Percentiles rank a stretch among this genome's conserved stretches.
These are phyloP conservation scores for Laothoe populi DNA, from an alignment of 2,888 invertebrate species.

Conservation along the genomic window DNA sequence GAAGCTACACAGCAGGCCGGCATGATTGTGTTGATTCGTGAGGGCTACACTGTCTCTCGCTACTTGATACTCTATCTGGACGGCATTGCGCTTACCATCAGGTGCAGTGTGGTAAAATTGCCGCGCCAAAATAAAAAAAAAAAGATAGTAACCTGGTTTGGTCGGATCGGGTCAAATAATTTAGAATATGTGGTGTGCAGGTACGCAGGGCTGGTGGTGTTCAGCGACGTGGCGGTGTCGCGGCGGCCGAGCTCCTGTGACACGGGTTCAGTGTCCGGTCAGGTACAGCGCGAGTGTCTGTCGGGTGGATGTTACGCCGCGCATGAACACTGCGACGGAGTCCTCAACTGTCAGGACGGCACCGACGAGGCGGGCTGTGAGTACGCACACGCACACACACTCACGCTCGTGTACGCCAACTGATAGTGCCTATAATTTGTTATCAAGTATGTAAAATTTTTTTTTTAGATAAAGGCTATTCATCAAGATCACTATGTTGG, in stretches of 20 bases:
- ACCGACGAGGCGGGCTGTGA: conserved; percentile 93
- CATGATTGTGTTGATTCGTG: too few relatives aligned
- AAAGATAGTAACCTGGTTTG: background rate
- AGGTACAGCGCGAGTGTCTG: conserved; percentile 89
- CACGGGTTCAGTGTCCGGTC: conserved; percentile 65
- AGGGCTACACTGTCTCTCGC: too few relatives aligned
- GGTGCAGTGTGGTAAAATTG: too few relatives aligned
- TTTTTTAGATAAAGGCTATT: too few relatives aligned
- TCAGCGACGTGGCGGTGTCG: conserved; percentile 94
- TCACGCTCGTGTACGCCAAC: too few relatives aligned
- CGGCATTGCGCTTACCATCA: too few relatives aligned
- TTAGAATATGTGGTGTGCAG: conserved; percentile 55
- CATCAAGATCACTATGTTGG: too few relatives aligned
- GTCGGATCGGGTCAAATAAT: background rate
- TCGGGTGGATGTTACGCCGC: conserved; percentile 91
- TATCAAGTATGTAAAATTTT: too few relatives aligned
- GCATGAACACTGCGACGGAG: conserved; percentile 91
- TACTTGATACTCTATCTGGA: too few relatives aligned
- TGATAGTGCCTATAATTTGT: too few relatives aligned
- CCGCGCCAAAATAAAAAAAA: too few relatives aligned
- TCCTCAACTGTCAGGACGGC: conserved; percentile 92
- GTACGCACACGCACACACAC: conserved; percentile 30
- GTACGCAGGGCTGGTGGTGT: conserved; percentile 92
- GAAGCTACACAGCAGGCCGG: too few relatives aligned
- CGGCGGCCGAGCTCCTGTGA: conserved; percentile 89